Conservation (phyloP, 2,888 invertebrate species). For the Cataglyphis altisquamis region DNA sequence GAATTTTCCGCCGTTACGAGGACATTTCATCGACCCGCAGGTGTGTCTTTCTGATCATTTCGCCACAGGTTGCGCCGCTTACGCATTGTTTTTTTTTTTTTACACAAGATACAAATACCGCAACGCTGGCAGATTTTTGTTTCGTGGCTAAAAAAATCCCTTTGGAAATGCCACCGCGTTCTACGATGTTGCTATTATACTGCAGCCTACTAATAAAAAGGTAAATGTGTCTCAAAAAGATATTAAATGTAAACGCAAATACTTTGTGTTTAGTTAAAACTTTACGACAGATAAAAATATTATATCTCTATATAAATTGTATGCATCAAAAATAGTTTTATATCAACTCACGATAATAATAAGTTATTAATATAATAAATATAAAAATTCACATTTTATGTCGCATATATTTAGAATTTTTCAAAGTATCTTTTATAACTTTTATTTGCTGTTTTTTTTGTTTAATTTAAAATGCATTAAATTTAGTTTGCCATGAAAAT, state of each 20-base stretch:
- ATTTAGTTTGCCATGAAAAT: background rate
- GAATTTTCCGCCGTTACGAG: slow-evolving; percentile 43
- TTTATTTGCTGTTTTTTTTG: background rate
- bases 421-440: background rate
- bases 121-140: background rate
- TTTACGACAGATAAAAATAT: slow-evolving; percentile 18
- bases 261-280: background rate
- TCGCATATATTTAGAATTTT: slow-evolving; percentile 4
- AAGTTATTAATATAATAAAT: slow-evolving; percentile 23
- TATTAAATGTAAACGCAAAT: background rate
- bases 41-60: slow-evolving; percentile 45
- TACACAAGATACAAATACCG: background rate
- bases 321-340: background rate
- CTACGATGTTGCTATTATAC: background rate
- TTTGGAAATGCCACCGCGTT: background rate
- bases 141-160: slow-evolving; percentile 7
- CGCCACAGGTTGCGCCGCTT: slow-evolving; percentile 36
- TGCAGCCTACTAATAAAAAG: background rate
- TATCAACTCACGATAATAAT: background rate
- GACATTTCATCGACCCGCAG: slow-evolving; percentile 35
- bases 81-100: background rate
- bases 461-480: background rate
- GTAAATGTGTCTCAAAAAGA: background rate
- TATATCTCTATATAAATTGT: background rate
- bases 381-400: slow-evolving; percentile 20